phyloP scores from a whole-genome alignment of 1,140 invertebrate species.

The Paralvinella palmiformis region DNA sequence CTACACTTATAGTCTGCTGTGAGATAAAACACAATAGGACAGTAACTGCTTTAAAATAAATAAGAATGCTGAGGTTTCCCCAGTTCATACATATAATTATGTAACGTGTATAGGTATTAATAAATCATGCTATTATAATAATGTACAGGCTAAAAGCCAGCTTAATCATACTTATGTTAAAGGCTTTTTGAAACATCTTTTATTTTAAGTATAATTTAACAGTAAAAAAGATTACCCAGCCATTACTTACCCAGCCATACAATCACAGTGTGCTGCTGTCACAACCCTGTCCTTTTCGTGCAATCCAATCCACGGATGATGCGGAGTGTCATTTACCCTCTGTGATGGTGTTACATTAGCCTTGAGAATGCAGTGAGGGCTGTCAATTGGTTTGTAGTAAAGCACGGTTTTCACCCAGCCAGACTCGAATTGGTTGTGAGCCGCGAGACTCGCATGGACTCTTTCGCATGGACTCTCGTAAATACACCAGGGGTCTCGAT shows the following conservation, averaged over 20 bases:
- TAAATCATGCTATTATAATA: too few species aligned
- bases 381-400: conserved; percentile 2
- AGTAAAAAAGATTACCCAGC: neutral
- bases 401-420: neutral
- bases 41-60: conserved; percentile 6
- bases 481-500: neutral
- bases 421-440: neutral
- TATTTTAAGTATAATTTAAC: neutral
- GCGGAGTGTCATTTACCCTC: conserved; percentile 1
- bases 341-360: neutral
- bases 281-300: conserved; percentile 5
- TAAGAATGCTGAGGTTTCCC: neutral
- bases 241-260: neutral
- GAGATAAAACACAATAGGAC: neutral
- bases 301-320: neutral
- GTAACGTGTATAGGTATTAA: too few species aligned
- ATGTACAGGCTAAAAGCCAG: too few species aligned
- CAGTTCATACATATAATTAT: too few species aligned
- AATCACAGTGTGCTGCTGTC: conserved; percentile 6
- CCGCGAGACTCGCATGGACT: neutral
- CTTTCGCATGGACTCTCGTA: too few species aligned
- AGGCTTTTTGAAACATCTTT: neutral
- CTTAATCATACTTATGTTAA: neutral
- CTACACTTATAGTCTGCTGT: neutral
- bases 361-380: conserved; percentile 4